These are phyloP conservation scores for Athalia cordata DNA, from an alignment of 2,888 invertebrate species.

Conservation along the genomic window DNA sequence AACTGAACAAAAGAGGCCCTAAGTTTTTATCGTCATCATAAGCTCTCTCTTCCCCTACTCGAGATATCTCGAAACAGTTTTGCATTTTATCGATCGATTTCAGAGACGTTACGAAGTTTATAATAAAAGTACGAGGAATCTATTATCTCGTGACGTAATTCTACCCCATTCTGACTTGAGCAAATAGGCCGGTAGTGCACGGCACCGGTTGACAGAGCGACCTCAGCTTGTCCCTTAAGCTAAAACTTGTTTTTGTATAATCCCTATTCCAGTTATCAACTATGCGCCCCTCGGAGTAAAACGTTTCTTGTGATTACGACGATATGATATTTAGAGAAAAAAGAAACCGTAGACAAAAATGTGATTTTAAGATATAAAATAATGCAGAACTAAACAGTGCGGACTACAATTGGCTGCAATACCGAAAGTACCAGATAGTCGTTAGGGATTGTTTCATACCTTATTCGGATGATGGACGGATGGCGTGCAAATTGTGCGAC, in stretches of 20 bases:
- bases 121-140: conserved; percentile 49
- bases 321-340: no score
- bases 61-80: background rate
- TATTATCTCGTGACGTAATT: conserved; percentile 57
- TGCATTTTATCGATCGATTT: conserved; percentile 35
- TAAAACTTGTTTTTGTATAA: conserved; percentile 6
- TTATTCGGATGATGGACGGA: background rate
- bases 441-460: no score
- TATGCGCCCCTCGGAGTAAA: background rate
- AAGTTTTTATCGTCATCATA: background rate
- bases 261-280: conserved; percentile 7
- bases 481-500: background rate
- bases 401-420: no score
- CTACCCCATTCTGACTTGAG: conserved; percentile 42
- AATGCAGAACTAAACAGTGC: no score
- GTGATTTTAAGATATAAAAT: background rate
- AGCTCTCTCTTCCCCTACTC: background rate
- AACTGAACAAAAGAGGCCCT: background rate
- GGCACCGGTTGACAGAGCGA: conserved; percentile 58
- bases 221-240: conserved; percentile 38
- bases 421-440: no score
- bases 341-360: background rate
- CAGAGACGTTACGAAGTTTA: conserved; percentile 30
- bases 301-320: background rate
- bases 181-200: conserved; percentile 53